These are phyloP conservation scores for Helarctos malayanus DNA, from an alignment of 2,797 vertebrate species.

Conservation along the genomic window DNA sequence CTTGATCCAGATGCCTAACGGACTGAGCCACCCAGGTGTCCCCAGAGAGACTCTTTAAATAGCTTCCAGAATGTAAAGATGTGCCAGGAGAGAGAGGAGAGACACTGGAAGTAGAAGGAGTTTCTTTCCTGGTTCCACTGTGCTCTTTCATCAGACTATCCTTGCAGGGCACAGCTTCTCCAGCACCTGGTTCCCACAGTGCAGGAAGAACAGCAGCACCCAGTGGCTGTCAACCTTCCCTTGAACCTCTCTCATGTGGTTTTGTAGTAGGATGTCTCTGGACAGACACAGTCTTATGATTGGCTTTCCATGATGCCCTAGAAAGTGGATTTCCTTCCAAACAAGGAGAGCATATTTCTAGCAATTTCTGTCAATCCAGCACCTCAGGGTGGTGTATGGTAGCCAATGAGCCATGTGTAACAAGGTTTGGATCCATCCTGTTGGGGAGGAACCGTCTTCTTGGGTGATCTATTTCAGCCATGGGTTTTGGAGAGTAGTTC, in stretches of 20 bases:
- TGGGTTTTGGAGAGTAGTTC: not conserved
- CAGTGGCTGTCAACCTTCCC: no score
- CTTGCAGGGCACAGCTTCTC: not conserved
- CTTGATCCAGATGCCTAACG: no score
- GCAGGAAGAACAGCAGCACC: not conserved
- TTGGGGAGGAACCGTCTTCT: not conserved
- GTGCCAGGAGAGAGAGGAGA: not conserved
- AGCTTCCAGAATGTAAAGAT: not conserved
- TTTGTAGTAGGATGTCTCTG: not conserved
- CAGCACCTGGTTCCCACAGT: not conserved
- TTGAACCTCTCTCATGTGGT: not conserved
- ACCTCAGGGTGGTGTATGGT: not conserved
- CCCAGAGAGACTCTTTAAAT: not conserved
- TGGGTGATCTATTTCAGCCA: not conserved
- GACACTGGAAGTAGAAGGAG: not conserved
- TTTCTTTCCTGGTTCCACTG: no score
- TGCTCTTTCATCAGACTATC: no score
- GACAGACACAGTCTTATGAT: not conserved
- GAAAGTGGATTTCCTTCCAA: not conserved
- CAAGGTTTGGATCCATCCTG: not conserved
- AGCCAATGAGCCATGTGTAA: not conserved
- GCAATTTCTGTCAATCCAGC: not conserved
- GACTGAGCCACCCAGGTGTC: no score
- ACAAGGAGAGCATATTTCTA: not conserved
- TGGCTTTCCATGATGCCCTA: not conserved